phyloP scores from a whole-genome alignment of 2,113 vertebrate species.

The Oncorhynchus clarkii region DNA sequence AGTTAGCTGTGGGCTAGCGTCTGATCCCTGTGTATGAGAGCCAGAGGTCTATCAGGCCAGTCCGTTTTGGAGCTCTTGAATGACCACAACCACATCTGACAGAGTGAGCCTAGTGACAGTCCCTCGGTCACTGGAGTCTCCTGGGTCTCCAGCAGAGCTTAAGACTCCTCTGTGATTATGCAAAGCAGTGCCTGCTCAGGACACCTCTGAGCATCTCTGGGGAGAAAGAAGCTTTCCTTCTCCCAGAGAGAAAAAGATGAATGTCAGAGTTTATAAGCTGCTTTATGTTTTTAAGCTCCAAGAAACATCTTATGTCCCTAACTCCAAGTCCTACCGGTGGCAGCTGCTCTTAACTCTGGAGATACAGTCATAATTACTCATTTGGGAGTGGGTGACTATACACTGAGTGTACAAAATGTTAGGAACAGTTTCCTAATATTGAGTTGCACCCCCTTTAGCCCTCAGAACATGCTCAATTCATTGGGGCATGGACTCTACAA shows the following conservation, averaged over 20 bases:
- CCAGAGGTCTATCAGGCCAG: too few relatives aligned
- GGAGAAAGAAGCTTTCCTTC: conserved; percentile 63
- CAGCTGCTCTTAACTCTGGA: conserved; percentile 37
- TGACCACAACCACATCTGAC: too few relatives aligned
- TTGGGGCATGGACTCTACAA: too few relatives aligned
- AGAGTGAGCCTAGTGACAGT: too few relatives aligned
- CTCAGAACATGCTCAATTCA: too few relatives aligned
- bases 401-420: too few relatives aligned
- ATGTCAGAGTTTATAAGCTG: conserved; percentile 51
- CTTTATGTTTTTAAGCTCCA: neutral
- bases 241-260: conserved; percentile 44
- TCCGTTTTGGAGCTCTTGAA: too few relatives aligned
- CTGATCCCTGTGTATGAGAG: too few relatives aligned
- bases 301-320: conserved; percentile 48
- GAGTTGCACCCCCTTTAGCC: too few relatives aligned
- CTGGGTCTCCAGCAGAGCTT: conserved; percentile 29
- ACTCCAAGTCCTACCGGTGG: conserved; percentile 43
- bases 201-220: conserved; percentile 56
- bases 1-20: too few relatives aligned
- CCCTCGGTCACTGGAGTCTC: too few relatives aligned
- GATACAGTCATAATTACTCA: conserved; percentile 38
- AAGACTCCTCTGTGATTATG: conserved; percentile 59
- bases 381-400: conserved; percentile 21
- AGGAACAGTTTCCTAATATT: too few relatives aligned
- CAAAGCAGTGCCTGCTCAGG: conserved; percentile 59